Conservation (phyloP, 2,888 invertebrate genomes). For the Oxycera nigricornis region DNA sequence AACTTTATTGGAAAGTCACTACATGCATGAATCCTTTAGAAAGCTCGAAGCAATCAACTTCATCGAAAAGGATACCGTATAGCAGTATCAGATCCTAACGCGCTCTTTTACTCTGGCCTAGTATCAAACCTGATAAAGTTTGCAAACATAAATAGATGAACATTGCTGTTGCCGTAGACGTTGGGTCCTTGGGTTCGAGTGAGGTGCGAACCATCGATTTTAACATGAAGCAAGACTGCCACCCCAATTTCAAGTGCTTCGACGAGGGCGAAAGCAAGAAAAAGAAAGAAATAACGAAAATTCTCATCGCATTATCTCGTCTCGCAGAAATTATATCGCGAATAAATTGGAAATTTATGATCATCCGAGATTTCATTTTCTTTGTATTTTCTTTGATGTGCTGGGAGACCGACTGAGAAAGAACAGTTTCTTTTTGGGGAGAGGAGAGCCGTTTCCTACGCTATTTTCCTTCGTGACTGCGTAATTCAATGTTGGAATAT, state of each 20-base stretch:
- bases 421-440: neutral
- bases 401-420: neutral
- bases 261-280: neutral
- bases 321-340: constrained; percentile 47
- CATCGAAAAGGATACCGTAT: constrained; percentile 21
- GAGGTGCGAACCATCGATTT: neutral
- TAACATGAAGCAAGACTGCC: neutral
- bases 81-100: constrained; percentile 22
- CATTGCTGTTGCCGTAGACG: neutral
- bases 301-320: constrained; percentile 47
- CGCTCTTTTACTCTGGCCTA: neutral
- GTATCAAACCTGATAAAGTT: constrained; percentile 20
- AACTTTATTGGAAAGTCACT: constrained; percentile 30
- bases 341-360: constrained; percentile 48
- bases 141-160: constrained; percentile 20
- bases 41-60: constrained; percentile 24
- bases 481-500: constrained; percentile 27
- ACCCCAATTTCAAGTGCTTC: neutral
- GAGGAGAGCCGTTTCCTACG: neutral
- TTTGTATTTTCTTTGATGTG: constrained; percentile 28
- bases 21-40: constrained; percentile 19
- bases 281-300: constrained; percentile 35
- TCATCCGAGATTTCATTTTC: constrained; percentile 47
- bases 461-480: constrained; percentile 10
- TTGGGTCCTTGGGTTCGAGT: neutral